These are phyloP conservation scores for Coptotermes formosanus DNA, from an alignment of 1,140 invertebrate genomes.

Conservation along the genomic window DNA sequence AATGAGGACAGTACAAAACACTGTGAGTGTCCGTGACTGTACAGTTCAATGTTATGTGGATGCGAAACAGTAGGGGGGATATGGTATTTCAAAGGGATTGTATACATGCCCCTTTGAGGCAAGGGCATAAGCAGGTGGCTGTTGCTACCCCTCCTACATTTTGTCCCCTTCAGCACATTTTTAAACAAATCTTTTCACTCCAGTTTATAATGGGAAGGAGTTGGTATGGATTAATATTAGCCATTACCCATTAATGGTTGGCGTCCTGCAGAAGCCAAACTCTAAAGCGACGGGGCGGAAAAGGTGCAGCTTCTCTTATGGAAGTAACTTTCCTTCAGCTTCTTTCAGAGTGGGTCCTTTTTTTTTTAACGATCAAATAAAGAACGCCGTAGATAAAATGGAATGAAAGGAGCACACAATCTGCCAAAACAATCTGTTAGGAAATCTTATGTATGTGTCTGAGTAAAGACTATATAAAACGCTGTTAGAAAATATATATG, in stretches of 20 bases:
- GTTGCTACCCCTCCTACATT: background rate
- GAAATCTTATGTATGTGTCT: no score
- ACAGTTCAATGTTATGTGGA: background rate
- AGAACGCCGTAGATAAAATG: background rate
- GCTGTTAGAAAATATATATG: no score
- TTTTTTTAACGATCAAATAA: background rate
- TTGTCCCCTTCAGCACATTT: background rate
- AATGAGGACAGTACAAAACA: no score
- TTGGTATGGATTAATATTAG: constrained; percentile 15
- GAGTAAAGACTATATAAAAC: no score
- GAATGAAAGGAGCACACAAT: no score
- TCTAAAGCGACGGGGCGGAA: constrained; percentile 23
- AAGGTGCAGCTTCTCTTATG: background rate
- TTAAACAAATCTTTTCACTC: constrained; percentile 14
- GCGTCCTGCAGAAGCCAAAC: background rate
- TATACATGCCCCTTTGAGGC: background rate
- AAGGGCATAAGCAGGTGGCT: background rate
- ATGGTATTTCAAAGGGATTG: background rate
- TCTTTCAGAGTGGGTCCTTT: background rate
- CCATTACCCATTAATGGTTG: constrained; percentile 15
- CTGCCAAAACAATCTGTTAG: no score
- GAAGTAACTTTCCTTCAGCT: background rate
- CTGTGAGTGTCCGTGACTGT: background rate
- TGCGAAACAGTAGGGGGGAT: background rate
- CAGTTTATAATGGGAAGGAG: background rate